Conservation (phyloP, 2,888 invertebrate species). For the Calliscelio sp. region DNA sequence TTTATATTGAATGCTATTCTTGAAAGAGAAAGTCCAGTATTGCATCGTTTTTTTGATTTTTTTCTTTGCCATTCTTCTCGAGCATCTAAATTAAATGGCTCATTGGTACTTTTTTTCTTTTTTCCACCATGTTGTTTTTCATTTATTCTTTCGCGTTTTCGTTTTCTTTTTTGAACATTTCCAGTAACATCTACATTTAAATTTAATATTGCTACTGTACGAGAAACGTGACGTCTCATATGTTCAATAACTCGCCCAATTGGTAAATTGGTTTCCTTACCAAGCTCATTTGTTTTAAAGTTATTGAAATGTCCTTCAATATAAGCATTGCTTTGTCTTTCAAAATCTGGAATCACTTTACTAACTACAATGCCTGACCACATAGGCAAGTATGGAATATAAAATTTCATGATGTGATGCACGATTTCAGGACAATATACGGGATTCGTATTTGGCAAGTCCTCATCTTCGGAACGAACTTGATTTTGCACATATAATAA, state of each 20-base stretch:
- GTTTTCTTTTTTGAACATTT: neutral
- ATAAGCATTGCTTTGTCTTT: slow-evolving; percentile 32
- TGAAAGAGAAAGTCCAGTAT: neutral
- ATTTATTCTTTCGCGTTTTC: neutral
- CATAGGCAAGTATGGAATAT: slow-evolving; percentile 32
- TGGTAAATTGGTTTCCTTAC: neutral
- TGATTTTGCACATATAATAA: neutral
- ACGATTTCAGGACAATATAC: slow-evolving; percentile 25
- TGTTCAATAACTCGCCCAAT: slow-evolving; percentile 8
- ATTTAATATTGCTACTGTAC: slow-evolving; percentile 2
- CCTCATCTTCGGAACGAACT: neutral
- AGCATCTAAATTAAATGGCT: slow-evolving; percentile 5
- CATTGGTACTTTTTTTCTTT: neutral
- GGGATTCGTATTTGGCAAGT: neutral
- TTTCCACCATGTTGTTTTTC: neutral
- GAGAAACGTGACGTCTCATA: neutral
- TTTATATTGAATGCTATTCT: neutral
- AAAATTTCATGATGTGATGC: slow-evolving; percentile 14
- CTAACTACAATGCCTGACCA: slow-evolving; percentile 21
- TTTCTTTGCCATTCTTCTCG: slow-evolving; percentile 7
- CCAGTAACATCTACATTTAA: slow-evolving; percentile 12
- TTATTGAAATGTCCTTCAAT: slow-evolving; percentile 35
- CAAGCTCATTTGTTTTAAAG: slow-evolving; percentile 4
- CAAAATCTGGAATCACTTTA: neutral
- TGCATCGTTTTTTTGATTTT: neutral